phyloP scores from a whole-genome alignment of 2,113 vertebrate genomes.

The Aspiorhynchus laticeps region DNA sequence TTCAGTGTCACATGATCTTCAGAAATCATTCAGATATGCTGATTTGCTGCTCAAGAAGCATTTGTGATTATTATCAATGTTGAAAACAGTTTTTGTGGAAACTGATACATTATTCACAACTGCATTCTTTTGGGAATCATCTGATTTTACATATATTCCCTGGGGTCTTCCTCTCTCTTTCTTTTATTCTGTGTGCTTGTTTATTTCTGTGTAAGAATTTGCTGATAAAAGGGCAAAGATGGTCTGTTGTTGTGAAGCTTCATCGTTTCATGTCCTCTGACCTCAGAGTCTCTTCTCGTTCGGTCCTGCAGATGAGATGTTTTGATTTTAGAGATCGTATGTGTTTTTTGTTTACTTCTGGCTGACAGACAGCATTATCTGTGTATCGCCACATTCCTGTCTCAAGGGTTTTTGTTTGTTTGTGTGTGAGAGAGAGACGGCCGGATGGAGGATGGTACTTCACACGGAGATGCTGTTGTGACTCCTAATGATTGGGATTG shows the following conservation, averaged over 20 bases:
- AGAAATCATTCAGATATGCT: too few relatives aligned
- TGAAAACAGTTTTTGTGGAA: too few relatives aligned
- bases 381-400: constrained; percentile 46
- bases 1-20: too few relatives aligned
- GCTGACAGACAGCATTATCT: constrained; percentile 30
- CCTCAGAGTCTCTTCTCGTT: not conserved
- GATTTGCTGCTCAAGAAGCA: too few relatives aligned
- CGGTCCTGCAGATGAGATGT: not conserved
- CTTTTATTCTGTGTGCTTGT: not conserved
- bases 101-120: too few relatives aligned
- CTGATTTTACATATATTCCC: not conserved
- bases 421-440: not conserved
- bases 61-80: too few relatives aligned
- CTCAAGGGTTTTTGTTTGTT: constrained; percentile 20
- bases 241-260: not conserved
- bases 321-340: constrained; percentile 7
- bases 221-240: not conserved
- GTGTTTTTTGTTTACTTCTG: constrained; percentile 6
- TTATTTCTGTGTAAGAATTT: not conserved
- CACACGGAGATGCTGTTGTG: not conserved
- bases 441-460: not conserved
- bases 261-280: not conserved
- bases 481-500: not conserved
- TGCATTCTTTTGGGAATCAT: constrained; percentile 4
- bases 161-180: not conserved